These are phyloP conservation scores for Spodoptera frugiperda DNA, from an alignment of 1,140 invertebrate species.

Conservation along the genomic window DNA sequence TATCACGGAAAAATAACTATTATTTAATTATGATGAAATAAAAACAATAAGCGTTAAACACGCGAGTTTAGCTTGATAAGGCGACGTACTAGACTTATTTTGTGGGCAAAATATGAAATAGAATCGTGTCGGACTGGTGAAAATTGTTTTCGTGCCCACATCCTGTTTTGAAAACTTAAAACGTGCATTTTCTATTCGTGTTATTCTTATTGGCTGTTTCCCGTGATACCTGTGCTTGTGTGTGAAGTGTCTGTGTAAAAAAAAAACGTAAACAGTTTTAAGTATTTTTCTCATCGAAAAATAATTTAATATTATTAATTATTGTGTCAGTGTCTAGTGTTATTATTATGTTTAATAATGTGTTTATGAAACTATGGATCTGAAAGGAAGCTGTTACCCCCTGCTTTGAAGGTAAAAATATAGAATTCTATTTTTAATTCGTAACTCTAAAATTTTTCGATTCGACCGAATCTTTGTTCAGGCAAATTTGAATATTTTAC, in stretches of 20 bases:
- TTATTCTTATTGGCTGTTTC: constrained; percentile 29
- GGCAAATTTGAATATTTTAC: too few species aligned
- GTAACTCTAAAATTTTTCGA: background rate
- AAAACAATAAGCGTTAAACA: constrained; percentile 16
- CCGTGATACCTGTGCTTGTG: constrained; percentile 36
- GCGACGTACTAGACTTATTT: constrained; percentile 18
- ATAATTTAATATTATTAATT: background rate
- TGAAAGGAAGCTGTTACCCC: constrained; percentile 57
- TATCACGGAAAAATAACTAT: constrained; percentile 13
- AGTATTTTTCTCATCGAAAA: background rate
- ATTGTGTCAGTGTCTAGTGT: constrained; percentile 29
- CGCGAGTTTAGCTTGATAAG: constrained; percentile 5
- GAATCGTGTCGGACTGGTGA: constrained; percentile 9
- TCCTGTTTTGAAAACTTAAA: constrained; percentile 50
- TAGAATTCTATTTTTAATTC: constrained; percentile 3
- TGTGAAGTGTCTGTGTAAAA: constrained; percentile 17
- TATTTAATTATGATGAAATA: constrained; percentile 5
- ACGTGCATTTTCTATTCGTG: constrained; percentile 25
- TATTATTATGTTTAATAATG: constrained; percentile 15
- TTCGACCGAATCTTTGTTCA: too few species aligned
- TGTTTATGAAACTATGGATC: constrained; percentile 55
- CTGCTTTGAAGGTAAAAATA: constrained; percentile 65
- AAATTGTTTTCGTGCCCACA: constrained; percentile 50
- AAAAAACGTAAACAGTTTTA: background rate
- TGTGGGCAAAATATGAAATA: constrained; percentile 32